phyloP scores from a whole-genome alignment of 2,888 invertebrate species.

The Alsophila aescularia region DNA sequence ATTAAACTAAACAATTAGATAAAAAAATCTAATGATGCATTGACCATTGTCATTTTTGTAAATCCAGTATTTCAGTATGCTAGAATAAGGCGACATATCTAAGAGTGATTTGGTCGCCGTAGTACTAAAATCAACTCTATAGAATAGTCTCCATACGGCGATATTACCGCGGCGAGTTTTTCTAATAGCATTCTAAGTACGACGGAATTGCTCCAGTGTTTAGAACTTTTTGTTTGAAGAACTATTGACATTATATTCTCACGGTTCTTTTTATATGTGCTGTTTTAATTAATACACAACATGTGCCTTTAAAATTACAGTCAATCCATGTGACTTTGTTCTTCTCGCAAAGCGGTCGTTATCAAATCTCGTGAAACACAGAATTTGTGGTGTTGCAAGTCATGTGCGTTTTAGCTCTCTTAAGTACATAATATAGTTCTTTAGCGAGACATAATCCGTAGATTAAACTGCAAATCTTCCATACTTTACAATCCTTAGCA shows the following conservation, averaged over 20 bases:
- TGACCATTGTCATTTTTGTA: too few relatives aligned
- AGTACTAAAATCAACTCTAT: too few relatives aligned
- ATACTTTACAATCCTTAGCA: neutral
- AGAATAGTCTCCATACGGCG: too few relatives aligned
- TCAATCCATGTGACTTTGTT: constrained; percentile 4
- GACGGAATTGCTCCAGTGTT: too few relatives aligned
- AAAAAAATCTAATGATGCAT: too few relatives aligned
- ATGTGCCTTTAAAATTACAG: neutral
- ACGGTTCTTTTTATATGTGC: neutral
- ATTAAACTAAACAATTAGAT: too few relatives aligned
- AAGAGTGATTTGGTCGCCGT: too few relatives aligned
- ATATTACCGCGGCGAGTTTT: too few relatives aligned
- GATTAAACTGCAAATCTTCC: neutral
- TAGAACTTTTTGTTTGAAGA: too few relatives aligned
- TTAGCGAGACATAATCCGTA: constrained; percentile 4
- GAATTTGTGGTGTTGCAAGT: constrained; percentile 7
- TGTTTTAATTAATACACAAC: neutral
- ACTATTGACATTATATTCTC: neutral
- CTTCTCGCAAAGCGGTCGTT: neutral
- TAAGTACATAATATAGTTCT: constrained; percentile 13
- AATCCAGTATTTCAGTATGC: too few relatives aligned
- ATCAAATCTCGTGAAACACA: constrained; percentile 10
- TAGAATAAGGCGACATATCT: too few relatives aligned
- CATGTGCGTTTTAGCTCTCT: constrained; percentile 12
- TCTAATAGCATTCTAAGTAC: too few relatives aligned